Base-by-base conservation (phyloP, 2,888 invertebrate genomes). In the Ophion obscuratus region DNA sequence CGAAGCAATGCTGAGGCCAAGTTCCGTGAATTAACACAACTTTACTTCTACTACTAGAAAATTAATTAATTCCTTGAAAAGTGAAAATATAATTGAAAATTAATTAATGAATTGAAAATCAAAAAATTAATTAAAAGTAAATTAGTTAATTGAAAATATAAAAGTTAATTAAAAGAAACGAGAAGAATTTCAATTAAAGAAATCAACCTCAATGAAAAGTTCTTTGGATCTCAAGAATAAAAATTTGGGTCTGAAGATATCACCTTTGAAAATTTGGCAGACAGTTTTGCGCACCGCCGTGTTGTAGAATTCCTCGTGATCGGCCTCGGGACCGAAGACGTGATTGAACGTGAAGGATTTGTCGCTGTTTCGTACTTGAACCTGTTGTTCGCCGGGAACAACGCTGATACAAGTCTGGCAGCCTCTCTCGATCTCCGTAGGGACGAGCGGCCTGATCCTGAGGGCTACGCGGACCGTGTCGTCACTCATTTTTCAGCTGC, bases 301-400 rank as follows among this genome's bases (percentile, higher is more conserved):
- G 44, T 96, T 95, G 93, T 98, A 98, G 64, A 98, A 96, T 61
- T 96, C 95, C 70, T 96, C 95, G 90, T 98, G 98, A 0, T 95
- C 95, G 1, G 96, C 95, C n/a, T 95, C 95, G 73, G 96, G 95
- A 36, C 96, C 95, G 90, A 98, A 98, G 0, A 98, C 98, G 95
- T 97, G 96, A 93, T 98, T 98, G 91, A 96, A 98, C 0, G 98
- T 97, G 89, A 98, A 98, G 0, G 96, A 95, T 87, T 97, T 96
- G 71, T 97, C 96, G 0, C 94, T 93, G 11, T 95, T 95, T 75
- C 96, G 95, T 1, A 98, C 95, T 77, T 96, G 95, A 1, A 98
- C 96, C 94, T 98, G 98, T 0, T 96, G 96, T 81, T 96, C 95
- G 0, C 95, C 95, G 0, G 95, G 92, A 2, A 96, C 95, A 1